Percentiles rank a stretch among this genome's conserved stretches.
Evolutionary conservation across 2,113 vertebrate species (phyloP).

Genomic region (Festucalex cinctus): DNA sequence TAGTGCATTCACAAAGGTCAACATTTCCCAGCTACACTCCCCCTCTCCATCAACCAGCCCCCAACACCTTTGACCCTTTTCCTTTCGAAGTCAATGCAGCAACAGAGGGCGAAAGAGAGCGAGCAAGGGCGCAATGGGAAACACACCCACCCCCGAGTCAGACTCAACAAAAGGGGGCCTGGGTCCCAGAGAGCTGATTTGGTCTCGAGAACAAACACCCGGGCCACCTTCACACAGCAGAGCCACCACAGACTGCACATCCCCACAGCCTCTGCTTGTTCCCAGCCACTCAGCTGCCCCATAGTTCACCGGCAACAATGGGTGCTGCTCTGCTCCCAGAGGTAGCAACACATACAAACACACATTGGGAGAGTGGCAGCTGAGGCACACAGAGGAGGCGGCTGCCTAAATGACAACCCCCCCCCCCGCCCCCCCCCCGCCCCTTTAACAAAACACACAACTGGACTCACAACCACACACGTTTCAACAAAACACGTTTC

Average conservation of each 20-base stretch:
- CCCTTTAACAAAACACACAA: constrained; percentile 51
- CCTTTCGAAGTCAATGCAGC: constrained; percentile 73
- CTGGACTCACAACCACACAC: constrained; percentile 18
- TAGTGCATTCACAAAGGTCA: constrained; percentile 82
- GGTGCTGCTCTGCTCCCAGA: constrained; percentile 40
- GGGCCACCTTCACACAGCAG: constrained; percentile 60
- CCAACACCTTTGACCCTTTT: constrained; percentile 78
- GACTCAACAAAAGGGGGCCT: constrained; percentile 66
- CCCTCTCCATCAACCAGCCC: constrained; percentile 46
- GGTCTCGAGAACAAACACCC: constrained; percentile 52
- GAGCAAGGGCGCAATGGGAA: constrained; percentile 32
- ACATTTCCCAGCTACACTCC: constrained; percentile 70
- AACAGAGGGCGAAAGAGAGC: constrained; percentile 43
- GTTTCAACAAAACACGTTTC: background rate
- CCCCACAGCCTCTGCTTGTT: constrained; percentile 58
- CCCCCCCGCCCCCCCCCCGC: too few species aligned
- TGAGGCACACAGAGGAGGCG: constrained; percentile 54
- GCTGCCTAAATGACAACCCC: constrained; percentile 54
- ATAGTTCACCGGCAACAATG: constrained; percentile 54
- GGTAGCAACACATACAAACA: constrained; percentile 44
- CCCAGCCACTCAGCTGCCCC: constrained; percentile 63
- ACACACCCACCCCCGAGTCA: constrained; percentile 61
- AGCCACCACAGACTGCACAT: constrained; percentile 57
- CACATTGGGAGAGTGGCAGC: constrained; percentile 38
- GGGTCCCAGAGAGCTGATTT: constrained; percentile 43